These are phyloP conservation scores for Megaceryle alcyon DNA, from an alignment of 2,797 vertebrate genomes.

Conservation along the genomic window DNA sequence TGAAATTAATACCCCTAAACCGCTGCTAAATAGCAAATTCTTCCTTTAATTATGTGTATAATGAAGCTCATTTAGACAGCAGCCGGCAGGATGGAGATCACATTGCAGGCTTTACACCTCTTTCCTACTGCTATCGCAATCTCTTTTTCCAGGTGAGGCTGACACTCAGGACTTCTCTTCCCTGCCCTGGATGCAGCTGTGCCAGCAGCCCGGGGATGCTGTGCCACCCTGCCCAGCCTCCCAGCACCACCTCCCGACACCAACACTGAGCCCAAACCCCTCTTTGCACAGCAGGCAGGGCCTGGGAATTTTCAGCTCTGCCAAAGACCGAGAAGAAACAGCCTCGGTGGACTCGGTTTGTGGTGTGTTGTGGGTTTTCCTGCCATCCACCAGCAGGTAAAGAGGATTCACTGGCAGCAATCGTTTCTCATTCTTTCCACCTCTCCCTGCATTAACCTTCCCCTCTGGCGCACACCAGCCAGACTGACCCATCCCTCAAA, in stretches of 20 bases:
- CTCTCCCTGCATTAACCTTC: background rate
- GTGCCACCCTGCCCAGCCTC: background rate
- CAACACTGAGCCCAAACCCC: background rate
- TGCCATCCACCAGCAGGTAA: background rate
- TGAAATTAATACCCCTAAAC: constrained; percentile 46
- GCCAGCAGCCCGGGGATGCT: rapidly evolving
- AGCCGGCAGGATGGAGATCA: background rate
- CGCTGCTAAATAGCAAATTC: background rate
- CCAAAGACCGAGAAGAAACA: rapidly evolving
- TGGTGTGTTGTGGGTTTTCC: background rate
- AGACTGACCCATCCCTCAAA: background rate
- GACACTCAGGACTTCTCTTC: rapidly evolving
- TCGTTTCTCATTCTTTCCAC: rapidly evolving
- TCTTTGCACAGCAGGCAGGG: rapidly evolving
- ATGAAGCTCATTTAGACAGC: constrained; percentile 42
- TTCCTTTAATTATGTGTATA: constrained; percentile 30
- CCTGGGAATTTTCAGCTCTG: background rate
- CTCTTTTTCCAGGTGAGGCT: background rate
- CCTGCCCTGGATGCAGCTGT: background rate
- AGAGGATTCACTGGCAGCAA: background rate
- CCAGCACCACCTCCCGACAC: background rate
- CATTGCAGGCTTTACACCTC: background rate
- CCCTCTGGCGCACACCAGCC: background rate
- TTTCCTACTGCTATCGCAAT: background rate
- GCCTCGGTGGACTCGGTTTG: background rate